Evolutionary conservation across 2,797 vertebrate species (phyloP).

Genomic region (Xenops minutus): DNA sequence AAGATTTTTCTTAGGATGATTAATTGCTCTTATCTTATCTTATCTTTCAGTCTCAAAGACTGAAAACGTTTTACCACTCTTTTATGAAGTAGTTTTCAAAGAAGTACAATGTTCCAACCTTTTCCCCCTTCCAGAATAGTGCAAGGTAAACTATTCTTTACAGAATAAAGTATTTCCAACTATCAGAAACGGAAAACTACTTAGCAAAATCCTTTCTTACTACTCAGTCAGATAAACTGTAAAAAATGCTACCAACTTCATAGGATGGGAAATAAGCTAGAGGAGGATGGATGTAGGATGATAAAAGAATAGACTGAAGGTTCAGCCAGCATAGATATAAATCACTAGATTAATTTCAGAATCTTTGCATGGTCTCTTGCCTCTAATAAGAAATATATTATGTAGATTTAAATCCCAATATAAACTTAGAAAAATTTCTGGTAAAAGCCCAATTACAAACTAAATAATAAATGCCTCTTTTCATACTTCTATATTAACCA

Average conservation of each 20-base stretch:
- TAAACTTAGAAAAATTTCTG: not conserved
- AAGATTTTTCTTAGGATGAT: not conserved
- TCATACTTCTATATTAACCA: not conserved
- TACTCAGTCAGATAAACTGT: not conserved
- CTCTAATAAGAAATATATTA: not conserved
- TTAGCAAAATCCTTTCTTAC: not conserved
- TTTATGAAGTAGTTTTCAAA: not conserved
- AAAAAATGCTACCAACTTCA: not conserved
- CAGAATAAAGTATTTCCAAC: not conserved
- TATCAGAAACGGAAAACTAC: not conserved
- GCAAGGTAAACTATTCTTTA: not conserved
- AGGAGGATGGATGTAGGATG: not conserved
- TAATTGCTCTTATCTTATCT: not conserved
- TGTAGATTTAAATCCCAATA: not conserved
- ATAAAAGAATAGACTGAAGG: not conserved
- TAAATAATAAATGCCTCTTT: not conserved
- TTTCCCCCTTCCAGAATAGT: not conserved
- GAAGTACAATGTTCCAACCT: not conserved
- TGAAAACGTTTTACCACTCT: not conserved
- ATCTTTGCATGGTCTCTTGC: not conserved
- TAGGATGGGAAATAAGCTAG: not conserved
- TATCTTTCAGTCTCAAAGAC: too few species aligned
- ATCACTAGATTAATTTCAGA: not conserved
- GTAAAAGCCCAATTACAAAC: not conserved
- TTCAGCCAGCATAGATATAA: not conserved